Evolutionary conservation across 2,113 vertebrate genomes (phyloP).

Genomic region (Morone saxatilis): DNA sequence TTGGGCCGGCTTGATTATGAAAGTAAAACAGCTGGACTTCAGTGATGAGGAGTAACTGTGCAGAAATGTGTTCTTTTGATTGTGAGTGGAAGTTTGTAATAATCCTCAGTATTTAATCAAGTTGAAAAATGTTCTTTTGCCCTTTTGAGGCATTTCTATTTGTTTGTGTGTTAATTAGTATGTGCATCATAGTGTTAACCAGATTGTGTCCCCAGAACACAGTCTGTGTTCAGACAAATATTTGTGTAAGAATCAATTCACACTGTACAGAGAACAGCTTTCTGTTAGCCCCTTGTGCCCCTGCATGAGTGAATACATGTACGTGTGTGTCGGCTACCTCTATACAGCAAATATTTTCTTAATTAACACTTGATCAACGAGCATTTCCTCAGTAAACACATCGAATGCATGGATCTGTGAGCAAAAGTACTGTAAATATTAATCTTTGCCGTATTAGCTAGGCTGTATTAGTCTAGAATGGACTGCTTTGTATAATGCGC

Average conservation of each 20-base stretch:
- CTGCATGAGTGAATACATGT: background rate
- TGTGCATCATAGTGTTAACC: background rate
- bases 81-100: background rate
- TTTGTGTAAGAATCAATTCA: background rate
- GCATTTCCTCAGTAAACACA: conserved; percentile 25
- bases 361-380: conserved; percentile 2
- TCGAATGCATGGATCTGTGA: background rate
- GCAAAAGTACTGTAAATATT: background rate
- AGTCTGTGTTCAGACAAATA: background rate
- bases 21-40: conserved; percentile 53
- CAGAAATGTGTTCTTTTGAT: conserved; percentile 25
- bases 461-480: background rate
- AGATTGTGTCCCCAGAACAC: background rate
- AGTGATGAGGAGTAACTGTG: conserved; percentile 3
- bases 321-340: conserved; percentile 6
- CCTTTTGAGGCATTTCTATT: background rate
- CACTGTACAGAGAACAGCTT: background rate
- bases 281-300: background rate
- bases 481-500: background rate
- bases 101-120: background rate
- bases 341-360: conserved; percentile 22
- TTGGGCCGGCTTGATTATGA: conserved; percentile 32
- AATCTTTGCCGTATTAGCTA: background rate
- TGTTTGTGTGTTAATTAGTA: background rate
- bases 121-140: background rate